Percentiles rank a stretch among this genome's conserved stretches.
Conservation (phyloP, 2,113 vertebrate genomes). For the Thamnophis sirtalis region DNA sequence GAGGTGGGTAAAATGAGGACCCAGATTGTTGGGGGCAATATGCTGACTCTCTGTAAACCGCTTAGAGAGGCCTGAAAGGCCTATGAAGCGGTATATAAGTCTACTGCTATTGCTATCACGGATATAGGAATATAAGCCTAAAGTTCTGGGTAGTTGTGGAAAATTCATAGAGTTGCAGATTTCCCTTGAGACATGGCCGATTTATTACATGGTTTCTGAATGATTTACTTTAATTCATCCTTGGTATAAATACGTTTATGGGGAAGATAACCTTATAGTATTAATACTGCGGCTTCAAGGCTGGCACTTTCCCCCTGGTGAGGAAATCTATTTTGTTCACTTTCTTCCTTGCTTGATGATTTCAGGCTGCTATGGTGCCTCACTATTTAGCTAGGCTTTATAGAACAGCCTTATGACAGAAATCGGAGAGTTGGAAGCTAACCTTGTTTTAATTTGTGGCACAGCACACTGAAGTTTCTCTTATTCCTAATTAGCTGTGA, state of each 20-base stretch:
- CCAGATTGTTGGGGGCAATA: no score
- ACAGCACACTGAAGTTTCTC: neutral
- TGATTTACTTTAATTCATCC: neutral
- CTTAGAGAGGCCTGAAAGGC: no score
- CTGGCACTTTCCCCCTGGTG: neutral
- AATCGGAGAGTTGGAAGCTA: neutral
- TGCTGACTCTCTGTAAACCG: no score
- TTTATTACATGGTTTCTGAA: neutral
- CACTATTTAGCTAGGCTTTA: neutral
- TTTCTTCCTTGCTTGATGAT: neutral
- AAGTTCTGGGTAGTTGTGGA: neutral
- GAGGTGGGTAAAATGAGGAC: no score
- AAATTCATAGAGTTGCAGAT: neutral
- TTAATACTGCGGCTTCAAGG: neutral
- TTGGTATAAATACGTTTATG: neutral
- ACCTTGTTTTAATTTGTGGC: neutral
- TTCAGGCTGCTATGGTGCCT: neutral
- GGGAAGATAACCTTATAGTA: neutral
- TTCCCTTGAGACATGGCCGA: neutral
- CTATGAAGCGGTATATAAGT: no score
- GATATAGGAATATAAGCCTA: neutral
- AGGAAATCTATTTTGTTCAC: neutral
- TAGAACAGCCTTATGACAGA: neutral
- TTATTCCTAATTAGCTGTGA: conserved; percentile 15
- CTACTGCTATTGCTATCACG: no score